Evolutionary conservation across 2,888 invertebrate genomes (phyloP).

Genomic region (Sepiola atlantica): DNA sequence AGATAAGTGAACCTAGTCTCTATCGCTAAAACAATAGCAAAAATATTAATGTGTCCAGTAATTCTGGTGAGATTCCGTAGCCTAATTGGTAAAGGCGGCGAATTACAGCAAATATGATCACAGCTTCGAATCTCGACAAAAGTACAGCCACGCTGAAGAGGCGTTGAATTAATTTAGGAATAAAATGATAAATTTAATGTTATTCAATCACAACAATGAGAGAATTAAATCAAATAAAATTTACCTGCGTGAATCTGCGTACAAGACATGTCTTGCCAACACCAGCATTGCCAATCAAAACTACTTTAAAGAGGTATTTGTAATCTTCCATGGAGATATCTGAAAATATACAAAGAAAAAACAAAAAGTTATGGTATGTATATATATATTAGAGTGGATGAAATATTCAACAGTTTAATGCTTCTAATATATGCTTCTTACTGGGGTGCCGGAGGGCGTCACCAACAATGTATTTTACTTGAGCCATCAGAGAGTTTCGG

Average conservation of each 20-base stretch:
- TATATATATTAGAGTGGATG: neutral
- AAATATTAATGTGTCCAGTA: too few relatives aligned
- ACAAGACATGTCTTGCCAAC: conserved; percentile 99
- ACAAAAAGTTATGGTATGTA: neutral
- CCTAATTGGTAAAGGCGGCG: too few relatives aligned
- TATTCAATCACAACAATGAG: neutral
- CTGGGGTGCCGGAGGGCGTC: too few relatives aligned
- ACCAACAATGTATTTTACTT: too few relatives aligned
- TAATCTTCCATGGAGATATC: conserved; percentile 90
- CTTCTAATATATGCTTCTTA: too few relatives aligned
- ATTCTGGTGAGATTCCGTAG: too few relatives aligned
- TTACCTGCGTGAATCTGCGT: conserved; percentile 92
- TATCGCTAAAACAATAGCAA: too few relatives aligned
- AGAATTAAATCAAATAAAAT: conserved; percentile 46
- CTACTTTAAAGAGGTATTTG: conserved; percentile 99
- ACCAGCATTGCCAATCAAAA: conserved; percentile 97
- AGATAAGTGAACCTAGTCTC: too few relatives aligned
- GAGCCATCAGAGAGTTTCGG: too few relatives aligned
- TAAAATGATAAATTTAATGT: neutral
- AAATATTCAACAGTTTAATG: neutral
- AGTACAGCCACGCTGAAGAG: too few relatives aligned
- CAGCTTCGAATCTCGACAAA: too few relatives aligned
- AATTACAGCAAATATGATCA: too few relatives aligned
- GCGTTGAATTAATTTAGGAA: neutral
- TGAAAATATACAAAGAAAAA: neutral